Conservation (phyloP, 2,888 invertebrate genomes). For the Meloe dianella region DNA sequence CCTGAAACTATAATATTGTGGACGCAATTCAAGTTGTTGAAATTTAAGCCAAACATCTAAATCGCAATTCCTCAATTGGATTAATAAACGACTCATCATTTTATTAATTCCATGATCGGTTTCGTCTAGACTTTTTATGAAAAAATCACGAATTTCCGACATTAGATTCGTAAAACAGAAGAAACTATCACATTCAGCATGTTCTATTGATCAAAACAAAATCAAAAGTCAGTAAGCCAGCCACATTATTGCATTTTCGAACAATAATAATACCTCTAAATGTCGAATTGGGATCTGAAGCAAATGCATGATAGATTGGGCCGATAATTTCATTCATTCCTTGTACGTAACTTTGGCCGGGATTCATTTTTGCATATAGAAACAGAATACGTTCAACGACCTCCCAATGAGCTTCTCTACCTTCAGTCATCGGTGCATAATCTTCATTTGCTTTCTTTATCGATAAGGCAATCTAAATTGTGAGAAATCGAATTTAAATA, state of each 20-base stretch:
- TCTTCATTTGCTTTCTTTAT: constrained; percentile 79
- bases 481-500: constrained; percentile 3
- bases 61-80: constrained; percentile 79
- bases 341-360: constrained; percentile 94
- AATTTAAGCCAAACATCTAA: constrained; percentile 77
- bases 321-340: constrained; percentile 99
- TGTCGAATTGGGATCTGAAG: constrained; percentile 81
- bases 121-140: constrained; percentile 94
- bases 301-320: constrained; percentile 97
- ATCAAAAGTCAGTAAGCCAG: constrained; percentile 1
- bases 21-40: constrained; percentile 83
- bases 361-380: constrained; percentile 96
- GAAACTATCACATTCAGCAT: constrained; percentile 97
- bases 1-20: constrained; percentile 96
- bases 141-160: constrained; percentile 97
- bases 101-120: constrained; percentile 89
- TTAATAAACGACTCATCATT: constrained; percentile 84
- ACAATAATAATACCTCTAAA: constrained; percentile 70
- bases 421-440: constrained; percentile 85
- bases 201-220: constrained; percentile 65
- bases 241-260: too few relatives aligned
- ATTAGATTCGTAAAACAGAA: constrained; percentile 98
- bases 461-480: constrained; percentile 69
- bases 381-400: constrained; percentile 96
- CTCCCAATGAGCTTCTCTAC: constrained; percentile 98